phyloP scores from a whole-genome alignment of 2,888 invertebrate species.

The Philopedon plagiatum region DNA sequence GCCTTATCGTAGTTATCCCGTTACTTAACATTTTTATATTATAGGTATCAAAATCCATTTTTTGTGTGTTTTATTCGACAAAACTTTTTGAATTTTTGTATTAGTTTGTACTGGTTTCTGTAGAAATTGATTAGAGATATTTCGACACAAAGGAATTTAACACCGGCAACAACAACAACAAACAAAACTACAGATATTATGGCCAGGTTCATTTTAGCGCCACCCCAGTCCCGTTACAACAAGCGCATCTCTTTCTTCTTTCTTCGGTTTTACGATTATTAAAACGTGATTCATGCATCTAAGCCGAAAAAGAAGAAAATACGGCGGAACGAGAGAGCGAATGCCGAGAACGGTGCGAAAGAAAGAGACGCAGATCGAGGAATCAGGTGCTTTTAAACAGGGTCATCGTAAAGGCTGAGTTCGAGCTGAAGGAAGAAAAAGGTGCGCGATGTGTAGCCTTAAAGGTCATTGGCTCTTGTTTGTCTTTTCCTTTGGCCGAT shows the following conservation, averaged over 20 bases:
- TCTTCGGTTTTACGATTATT: slow-evolving; percentile 45
- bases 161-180: background rate
- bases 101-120: no score
- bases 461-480: slow-evolving; percentile 48
- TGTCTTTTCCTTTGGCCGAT: slow-evolving; percentile 40
- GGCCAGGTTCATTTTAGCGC: slow-evolving; percentile 8
- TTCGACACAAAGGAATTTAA: no score
- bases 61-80: no score
- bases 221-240: slow-evolving; percentile 35
- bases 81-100: no score
- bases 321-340: slow-evolving; percentile 1
- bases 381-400: slow-evolving; percentile 46
- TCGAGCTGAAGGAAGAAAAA: slow-evolving; percentile 39
- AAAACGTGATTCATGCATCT: slow-evolving; percentile 41
- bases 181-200: background rate
- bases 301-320: slow-evolving; percentile 25
- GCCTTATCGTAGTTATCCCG: no score
- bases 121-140: no score
- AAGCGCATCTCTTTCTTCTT: slow-evolving; percentile 25
- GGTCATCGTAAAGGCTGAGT: slow-evolving; percentile 40
- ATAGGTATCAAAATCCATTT: no score
- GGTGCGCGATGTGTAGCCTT: slow-evolving; percentile 40
- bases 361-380: slow-evolving; percentile 1
- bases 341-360: background rate
- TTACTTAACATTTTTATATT: no score